phyloP scores from a whole-genome alignment of 2,113 vertebrate genomes.

The Aleadryas rufinucha region DNA sequence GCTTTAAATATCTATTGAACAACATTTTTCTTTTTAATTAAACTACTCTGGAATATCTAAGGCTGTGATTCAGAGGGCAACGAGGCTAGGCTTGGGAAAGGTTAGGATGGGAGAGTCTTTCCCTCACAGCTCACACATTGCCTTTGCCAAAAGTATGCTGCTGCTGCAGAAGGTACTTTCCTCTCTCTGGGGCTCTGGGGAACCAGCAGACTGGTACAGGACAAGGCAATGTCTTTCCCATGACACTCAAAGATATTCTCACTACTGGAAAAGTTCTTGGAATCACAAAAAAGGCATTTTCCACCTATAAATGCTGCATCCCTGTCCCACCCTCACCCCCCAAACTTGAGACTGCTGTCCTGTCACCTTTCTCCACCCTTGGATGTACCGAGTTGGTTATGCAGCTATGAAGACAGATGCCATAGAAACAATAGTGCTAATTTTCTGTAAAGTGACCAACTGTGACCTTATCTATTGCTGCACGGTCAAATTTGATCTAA shows the following conservation, averaged over 20 bases:
- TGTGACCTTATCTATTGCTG: neutral
- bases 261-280: neutral
- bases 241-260: neutral
- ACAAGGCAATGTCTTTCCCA: neutral
- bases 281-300: neutral
- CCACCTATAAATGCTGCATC: neutral
- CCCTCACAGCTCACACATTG: neutral
- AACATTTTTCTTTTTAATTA: neutral
- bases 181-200: neutral
- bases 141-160: neutral
- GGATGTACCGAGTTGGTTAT: neutral
- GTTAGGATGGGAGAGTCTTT: neutral
- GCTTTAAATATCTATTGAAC: neutral
- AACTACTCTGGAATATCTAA: neutral
- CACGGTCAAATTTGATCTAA: neutral
- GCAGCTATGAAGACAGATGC: neutral
- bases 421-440: neutral
- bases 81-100: neutral
- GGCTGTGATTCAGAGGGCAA: neutral
- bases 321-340: fast-evolving
- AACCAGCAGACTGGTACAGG: neutral
- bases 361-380: neutral
- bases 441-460: neutral
- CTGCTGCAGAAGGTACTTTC: neutral
- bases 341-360: neutral